Evolutionary conservation across 2,888 invertebrate species (phyloP).

Genomic region (Pachymerium ferrugineum): DNA sequence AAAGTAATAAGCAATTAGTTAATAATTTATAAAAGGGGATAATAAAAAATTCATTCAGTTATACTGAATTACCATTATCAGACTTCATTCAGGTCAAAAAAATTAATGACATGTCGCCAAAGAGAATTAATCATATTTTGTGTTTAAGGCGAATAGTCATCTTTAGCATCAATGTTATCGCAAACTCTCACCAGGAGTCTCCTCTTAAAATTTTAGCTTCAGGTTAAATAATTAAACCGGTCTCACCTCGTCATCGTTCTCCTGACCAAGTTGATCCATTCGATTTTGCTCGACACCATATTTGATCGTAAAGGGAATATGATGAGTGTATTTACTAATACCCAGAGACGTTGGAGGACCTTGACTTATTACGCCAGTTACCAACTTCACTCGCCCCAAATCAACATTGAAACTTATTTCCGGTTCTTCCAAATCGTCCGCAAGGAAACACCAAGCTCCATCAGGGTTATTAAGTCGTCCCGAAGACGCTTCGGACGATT

Average conservation of each 20-base stretch:
- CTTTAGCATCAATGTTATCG: no score
- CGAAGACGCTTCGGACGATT: neutral
- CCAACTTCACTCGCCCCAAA: neutral
- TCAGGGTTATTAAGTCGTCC: neutral
- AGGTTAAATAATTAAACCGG: neutral
- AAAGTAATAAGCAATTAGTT: no score
- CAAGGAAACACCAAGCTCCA: neutral
- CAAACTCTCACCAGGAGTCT: no score
- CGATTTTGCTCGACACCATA: neutral
- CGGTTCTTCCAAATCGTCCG: neutral
- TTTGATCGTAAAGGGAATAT: neutral
- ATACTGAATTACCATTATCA: no score
- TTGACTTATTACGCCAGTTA: neutral
- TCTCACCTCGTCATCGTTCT: neutral
- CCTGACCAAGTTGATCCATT: neutral
- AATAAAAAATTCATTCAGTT: no score
- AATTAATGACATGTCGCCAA: no score
- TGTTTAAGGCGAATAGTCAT: no score
- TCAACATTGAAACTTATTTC: neutral
- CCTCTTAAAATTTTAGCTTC: neutral
- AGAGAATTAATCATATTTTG: no score
- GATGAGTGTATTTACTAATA: neutral
- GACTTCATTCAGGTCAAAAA: no score
- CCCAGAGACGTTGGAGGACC: neutral
- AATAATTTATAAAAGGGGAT: no score